phyloP scores from a whole-genome alignment of 2,888 invertebrate species.

The Tiliacea aurago region DNA sequence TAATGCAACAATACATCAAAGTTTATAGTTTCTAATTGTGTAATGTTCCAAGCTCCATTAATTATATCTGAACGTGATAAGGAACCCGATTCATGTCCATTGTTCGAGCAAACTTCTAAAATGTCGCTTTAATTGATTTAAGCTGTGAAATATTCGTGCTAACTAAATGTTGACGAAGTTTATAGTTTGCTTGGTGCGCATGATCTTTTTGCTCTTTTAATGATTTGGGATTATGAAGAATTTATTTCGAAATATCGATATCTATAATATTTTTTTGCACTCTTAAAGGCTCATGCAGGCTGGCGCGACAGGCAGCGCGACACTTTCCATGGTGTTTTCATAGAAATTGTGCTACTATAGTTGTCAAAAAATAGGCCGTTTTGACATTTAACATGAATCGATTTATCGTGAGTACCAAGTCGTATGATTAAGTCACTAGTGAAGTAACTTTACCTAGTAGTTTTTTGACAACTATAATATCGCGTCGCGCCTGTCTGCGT shows the following conservation, averaged over 20 bases:
- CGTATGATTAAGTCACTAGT: no score
- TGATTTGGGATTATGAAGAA: not conserved
- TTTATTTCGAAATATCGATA: not conserved
- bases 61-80: conserved; percentile 75
- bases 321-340: no score
- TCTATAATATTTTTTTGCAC: not conserved
- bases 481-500: no score
- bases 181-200: conserved; percentile 30
- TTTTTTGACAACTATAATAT: no score
- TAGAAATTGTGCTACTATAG: no score
- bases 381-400: no score
- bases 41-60: conserved; percentile 72
- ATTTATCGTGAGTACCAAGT: no score
- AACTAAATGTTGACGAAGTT: conserved; percentile 47
- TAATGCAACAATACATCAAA: conserved; percentile 64
- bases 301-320: no score
- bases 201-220: conserved; percentile 5
- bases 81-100: conserved; percentile 72
- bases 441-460: no score
- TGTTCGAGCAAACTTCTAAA: conserved; percentile 72
- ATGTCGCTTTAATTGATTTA: conserved; percentile 75
- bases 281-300: not conserved
- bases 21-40: conserved; percentile 71
- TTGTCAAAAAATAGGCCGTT: no score
- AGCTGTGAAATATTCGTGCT: conserved; percentile 59